Conservation (phyloP, 2,797 vertebrate species). For the Carduelis carduelis region DNA sequence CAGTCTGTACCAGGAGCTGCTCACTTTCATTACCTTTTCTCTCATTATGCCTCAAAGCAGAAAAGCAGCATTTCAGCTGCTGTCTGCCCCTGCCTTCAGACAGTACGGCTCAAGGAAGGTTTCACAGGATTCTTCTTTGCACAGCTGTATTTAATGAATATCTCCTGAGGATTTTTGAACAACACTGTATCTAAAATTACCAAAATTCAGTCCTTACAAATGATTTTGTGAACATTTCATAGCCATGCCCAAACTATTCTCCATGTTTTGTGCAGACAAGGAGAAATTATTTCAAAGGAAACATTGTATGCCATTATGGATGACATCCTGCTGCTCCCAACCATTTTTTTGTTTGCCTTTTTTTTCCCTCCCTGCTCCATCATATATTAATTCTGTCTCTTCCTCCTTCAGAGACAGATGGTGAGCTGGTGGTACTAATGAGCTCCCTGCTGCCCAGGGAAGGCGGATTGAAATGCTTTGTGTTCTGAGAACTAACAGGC, state of each 20-base stretch:
- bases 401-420: conserved; percentile 59
- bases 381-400: conserved; percentile 1
- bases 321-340: conserved; percentile 25
- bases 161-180: neutral
- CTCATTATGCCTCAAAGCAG: neutral
- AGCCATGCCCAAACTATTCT: neutral
- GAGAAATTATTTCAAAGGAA: conserved; percentile 4
- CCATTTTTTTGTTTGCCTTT: neutral
- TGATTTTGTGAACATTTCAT: neutral
- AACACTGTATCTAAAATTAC: neutral
- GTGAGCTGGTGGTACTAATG: conserved; percentile 63
- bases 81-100: neutral
- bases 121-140: neutral
- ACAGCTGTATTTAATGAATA: neutral
- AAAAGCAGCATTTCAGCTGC: neutral
- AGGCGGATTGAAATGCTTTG: conserved; percentile 40
- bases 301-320: neutral
- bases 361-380: neutral
- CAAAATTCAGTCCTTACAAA: neutral
- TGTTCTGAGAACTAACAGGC: conserved; percentile 36
- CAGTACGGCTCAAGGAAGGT: neutral
- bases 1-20: neutral
- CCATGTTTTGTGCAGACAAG: neutral
- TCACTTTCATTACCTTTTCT: neutral
- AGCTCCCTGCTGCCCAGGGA: conserved; percentile 60